phyloP scores from a whole-genome alignment of 2,113 vertebrate species.

The Dipodomys stephensi region DNA sequence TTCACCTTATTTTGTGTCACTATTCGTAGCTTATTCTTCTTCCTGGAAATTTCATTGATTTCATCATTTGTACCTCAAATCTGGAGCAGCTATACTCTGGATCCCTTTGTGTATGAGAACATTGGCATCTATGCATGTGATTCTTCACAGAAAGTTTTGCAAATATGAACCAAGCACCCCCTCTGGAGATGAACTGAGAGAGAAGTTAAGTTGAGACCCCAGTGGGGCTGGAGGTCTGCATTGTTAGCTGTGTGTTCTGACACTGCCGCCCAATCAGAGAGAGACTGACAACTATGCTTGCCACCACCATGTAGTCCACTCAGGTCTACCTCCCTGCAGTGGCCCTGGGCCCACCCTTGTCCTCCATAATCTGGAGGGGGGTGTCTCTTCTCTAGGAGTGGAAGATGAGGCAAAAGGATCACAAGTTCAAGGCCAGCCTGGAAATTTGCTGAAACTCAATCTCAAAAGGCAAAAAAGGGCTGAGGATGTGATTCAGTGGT shows the following conservation, averaged over 20 bases:
- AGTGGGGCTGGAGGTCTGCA: too few species aligned
- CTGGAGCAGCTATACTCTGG: background rate
- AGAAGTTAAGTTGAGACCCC: too few species aligned
- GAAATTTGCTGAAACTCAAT: too few species aligned
- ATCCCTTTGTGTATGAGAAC: too few species aligned
- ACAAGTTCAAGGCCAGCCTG: too few species aligned
- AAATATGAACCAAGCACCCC: background rate
- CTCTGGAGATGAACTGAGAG: background rate
- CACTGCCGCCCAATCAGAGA: fast-evolving
- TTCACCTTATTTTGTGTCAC: background rate
- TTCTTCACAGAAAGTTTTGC: background rate
- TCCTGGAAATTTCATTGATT: background rate
- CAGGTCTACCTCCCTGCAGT: too few species aligned
- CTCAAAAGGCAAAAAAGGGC: background rate
- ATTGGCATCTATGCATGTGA: background rate
- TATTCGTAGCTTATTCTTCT: background rate
- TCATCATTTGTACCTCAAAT: background rate
- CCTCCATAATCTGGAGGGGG: background rate
- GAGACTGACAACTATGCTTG: fast-evolving
- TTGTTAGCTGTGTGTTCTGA: background rate
- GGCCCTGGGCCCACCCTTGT: too few species aligned
- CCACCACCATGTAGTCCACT: too few species aligned
- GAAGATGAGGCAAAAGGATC: too few species aligned
- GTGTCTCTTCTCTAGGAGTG: background rate
- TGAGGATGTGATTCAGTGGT: background rate